Percentiles rank a stretch among this genome's conserved stretches.
Evolutionary conservation across 2,797 vertebrate genomes (phyloP).

Genomic region (Mastacembelus armatus): DNA sequence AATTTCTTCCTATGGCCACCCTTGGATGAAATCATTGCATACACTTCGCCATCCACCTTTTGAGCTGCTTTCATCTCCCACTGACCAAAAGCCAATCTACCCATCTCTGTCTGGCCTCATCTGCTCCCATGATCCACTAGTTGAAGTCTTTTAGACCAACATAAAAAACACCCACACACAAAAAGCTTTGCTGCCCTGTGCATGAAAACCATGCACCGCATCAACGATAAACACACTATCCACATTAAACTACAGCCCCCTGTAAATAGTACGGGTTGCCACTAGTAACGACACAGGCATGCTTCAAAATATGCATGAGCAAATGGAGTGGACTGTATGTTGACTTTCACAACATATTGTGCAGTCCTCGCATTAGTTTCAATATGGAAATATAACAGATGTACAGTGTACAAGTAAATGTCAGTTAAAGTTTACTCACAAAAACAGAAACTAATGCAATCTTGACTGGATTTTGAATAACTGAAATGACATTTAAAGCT

Average conservation of each 20-base stretch:
- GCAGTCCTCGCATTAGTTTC: not conserved
- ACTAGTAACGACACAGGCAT: conserved; percentile 58
- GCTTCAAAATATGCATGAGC: conserved; percentile 32
- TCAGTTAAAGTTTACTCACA: conserved; percentile 9
- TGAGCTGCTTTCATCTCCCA: conserved; percentile 57
- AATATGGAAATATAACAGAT: conserved; percentile 12
- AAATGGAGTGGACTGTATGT: conserved; percentile 22
- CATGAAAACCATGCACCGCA: conserved; percentile 25
- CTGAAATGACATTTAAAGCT: too few species aligned
- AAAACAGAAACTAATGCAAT: conserved; percentile 21
- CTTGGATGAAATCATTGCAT: conserved; percentile 39
- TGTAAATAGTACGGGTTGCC: conserved; percentile 33
- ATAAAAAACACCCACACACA: conserved; percentile 31
- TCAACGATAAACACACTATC: conserved; percentile 36
- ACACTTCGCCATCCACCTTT: conserved; percentile 53
- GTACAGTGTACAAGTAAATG: not conserved
- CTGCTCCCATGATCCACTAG: conserved; percentile 53
- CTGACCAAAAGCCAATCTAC: conserved; percentile 45
- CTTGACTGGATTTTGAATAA: conserved; percentile 23
- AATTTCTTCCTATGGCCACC: conserved; percentile 43
- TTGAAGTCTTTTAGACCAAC: conserved; percentile 37
- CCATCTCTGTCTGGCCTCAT: conserved; percentile 26
- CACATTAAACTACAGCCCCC: conserved; percentile 40
- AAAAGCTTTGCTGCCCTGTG: conserved; percentile 36
- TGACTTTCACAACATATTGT: conserved; percentile 18